Conservation (phyloP, 2,888 invertebrate species). For the Morinoia aosen region DNA sequence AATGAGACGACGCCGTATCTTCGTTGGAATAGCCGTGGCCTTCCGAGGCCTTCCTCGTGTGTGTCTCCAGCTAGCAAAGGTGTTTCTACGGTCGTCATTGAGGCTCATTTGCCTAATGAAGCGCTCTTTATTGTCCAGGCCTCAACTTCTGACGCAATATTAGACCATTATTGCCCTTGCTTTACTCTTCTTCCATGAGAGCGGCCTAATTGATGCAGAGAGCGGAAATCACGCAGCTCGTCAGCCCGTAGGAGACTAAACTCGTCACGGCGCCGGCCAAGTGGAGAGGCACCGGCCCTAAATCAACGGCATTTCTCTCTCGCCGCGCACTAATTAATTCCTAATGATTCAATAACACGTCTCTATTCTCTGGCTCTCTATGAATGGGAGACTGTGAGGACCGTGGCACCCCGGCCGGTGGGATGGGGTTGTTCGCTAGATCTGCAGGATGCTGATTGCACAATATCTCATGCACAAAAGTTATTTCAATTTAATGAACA, state of each 20-base stretch:
- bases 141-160: constrained; percentile 30
- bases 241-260: neutral
- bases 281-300: neutral
- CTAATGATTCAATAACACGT: constrained; percentile 22
- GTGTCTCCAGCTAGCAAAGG: neutral
- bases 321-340: neutral
- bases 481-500: neutral
- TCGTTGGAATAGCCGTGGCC: neutral
- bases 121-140: constrained; percentile 26
- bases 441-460: neutral
- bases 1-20: neutral
- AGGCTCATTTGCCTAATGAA: constrained; percentile 30
- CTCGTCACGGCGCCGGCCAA: neutral
- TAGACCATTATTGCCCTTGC: constrained; percentile 18
- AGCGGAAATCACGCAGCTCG: neutral
- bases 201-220: neutral
- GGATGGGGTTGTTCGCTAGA: neutral
- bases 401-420: neutral
- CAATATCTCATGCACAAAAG: neutral
- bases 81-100: neutral
- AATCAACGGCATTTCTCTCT: constrained; percentile 26
- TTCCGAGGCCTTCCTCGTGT: neutral
- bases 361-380: neutral
- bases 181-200: neutral
- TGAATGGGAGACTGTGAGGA: neutral